Evolutionary conservation across 2,113 vertebrate species (phyloP), one percentile per base, ranked within the genome.

Genomic region (Philantomba maxwellii): DNA sequence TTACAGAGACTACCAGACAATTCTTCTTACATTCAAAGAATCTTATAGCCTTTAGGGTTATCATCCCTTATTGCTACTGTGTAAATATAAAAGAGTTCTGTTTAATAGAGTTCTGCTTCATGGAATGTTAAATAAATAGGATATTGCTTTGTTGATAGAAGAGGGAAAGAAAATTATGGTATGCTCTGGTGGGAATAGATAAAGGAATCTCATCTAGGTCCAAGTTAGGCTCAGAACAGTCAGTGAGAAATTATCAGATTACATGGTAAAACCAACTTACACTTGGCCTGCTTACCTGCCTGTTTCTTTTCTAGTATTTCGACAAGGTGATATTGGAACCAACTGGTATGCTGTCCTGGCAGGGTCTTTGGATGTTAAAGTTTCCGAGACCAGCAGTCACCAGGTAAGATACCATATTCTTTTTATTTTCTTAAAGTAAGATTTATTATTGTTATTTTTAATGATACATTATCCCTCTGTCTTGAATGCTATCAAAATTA

Each of bases 271-370:
- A 83, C 4, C 33, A 43, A 2, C 21, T 47, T 94, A 36, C 14
- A 26, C 11, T 16, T 89, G 21, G 55, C 73, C 10, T 96, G 2
- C 92, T 98, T 87, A 95, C 25, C 96, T 89, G 94, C 45, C 49
- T 49, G 96, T 85, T 98, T 98, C 97, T 39, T 98, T 98, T 98
- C 19, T 98, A 99, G 99, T 99, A 75, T 99, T 99, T 98, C 99
- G 99, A 36, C 99, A 99, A 98, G 99, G 99, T 97, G 99, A 99
- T 96, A 99, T 99, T 93, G 99, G 99, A 93, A 99, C 99, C 36
- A 99, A 99, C 94, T 99, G 99, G 99, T 99, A 99, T 92, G 99
- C 99, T 39, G 99, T 99, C 82, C 98, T 99, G 77, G 99, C 99
- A 49, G 99, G 99, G 93, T 99, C 99, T 25, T 98, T 99, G 98